Conservation (phyloP, 2,888 invertebrate species). For the Penaeus monodon region DNA sequence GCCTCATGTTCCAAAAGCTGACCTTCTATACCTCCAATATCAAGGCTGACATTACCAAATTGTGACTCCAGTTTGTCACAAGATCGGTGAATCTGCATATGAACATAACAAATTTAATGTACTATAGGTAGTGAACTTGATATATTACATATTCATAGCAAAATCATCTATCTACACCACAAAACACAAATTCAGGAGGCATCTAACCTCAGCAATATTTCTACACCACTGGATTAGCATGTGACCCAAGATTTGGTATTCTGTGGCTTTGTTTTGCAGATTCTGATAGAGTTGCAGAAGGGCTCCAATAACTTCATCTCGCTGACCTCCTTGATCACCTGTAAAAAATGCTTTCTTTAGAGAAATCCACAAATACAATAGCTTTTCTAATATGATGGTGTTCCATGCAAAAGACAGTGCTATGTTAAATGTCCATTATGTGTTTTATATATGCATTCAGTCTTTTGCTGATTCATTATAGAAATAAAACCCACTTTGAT, state of each 20-base stretch:
- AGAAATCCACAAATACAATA: neutral
- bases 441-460: too few species aligned
- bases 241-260: slow-evolving; percentile 80
- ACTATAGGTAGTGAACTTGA: neutral
- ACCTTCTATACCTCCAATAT: slow-evolving; percentile 52
- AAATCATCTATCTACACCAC: too few species aligned
- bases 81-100: slow-evolving; percentile 56
- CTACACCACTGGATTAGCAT: slow-evolving; percentile 81
- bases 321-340: slow-evolving; percentile 46
- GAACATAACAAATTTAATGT: neutral
- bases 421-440: too few species aligned
- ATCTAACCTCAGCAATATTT: slow-evolving; percentile 75
- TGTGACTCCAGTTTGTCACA: slow-evolving; percentile 60
- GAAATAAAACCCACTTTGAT: too few species aligned
- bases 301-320: slow-evolving; percentile 71
- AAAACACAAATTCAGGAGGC: neutral
- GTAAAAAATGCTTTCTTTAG: neutral
- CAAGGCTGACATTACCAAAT: slow-evolving; percentile 48
- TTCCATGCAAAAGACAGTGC: too few species aligned
- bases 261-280: slow-evolving; percentile 78
- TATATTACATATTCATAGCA: too few species aligned
- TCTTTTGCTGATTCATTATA: too few species aligned
- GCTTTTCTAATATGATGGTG: too few species aligned
- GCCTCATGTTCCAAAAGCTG: slow-evolving; percentile 76
- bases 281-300: slow-evolving; percentile 78